Percentiles rank a stretch among this genome's conserved stretches.
These are phyloP conservation scores for Megamerina dolium DNA, from an alignment of 2,888 invertebrate species.

Conservation along the genomic window DNA sequence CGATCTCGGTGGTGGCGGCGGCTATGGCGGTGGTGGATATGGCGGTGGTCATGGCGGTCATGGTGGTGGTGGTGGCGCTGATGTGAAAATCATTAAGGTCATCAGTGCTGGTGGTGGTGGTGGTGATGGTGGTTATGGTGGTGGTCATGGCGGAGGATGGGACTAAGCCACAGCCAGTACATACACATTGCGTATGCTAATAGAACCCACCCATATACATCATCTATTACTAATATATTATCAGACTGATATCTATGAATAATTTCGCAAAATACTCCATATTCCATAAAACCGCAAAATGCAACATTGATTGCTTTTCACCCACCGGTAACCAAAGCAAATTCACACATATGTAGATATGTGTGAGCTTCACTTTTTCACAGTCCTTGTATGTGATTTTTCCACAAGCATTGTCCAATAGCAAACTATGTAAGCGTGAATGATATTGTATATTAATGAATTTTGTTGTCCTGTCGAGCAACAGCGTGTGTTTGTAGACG, in stretches of 20 bases:
- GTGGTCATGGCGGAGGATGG: conserved; percentile 12
- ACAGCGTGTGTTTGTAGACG: conserved; percentile 21
- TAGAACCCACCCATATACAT: too few species aligned
- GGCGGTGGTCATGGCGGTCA: conserved; percentile 13
- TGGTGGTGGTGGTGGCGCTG: conserved; percentile 9
- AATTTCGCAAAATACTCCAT: too few species aligned
- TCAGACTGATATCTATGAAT: too few species aligned
- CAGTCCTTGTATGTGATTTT: too few species aligned
- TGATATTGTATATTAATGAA: conserved; percentile 11
- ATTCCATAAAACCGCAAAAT: too few species aligned
- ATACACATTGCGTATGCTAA: too few species aligned
- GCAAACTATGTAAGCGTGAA: conserved; percentile 13
- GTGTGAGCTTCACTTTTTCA: too few species aligned
- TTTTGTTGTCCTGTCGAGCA: conserved; percentile 15
- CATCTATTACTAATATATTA: too few species aligned
- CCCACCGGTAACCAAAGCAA: too few species aligned
- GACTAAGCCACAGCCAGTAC: too few species aligned
- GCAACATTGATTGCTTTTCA: too few species aligned
- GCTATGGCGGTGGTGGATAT: conserved; percentile 11
- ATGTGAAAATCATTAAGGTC: conserved; percentile 15
- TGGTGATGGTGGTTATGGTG: conserved; percentile 6
- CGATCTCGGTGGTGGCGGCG: conserved; percentile 10
- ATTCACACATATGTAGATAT: too few species aligned
- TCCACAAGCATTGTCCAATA: not conserved
- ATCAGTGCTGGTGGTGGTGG: conserved; percentile 14